Base-by-base conservation (phyloP, 2,113 vertebrate species). In the Notothenia rossii region DNA sequence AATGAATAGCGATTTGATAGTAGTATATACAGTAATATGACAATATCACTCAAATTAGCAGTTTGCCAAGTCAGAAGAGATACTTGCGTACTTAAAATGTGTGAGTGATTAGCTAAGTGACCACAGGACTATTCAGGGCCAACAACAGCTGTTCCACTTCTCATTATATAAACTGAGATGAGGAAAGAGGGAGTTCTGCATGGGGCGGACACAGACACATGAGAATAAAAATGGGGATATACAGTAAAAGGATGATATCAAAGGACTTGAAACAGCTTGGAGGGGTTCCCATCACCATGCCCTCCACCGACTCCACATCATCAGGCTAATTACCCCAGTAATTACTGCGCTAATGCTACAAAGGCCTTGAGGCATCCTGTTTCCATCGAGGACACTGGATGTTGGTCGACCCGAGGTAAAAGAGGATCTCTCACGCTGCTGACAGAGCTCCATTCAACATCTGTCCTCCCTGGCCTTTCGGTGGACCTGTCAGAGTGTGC, bases 321-420 rank as follows among this genome's bases (percentile, higher is more conserved):
- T 83, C 75, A 79, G 65, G 61, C 67, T 86, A 92, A 93, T 93
- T 88, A 84, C 73, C 59, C 56, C 59, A 74, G 68, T 82, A 86
- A 91, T 91, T 69, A 74, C 58, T 60, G 59, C 51, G 75, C 77
- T 77, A 87, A 86, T 79, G 76, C 85, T 70, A 79, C 75, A 64
- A 75, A 86, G 79, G 71, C 71, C 83, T 77, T 2, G 63, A 81
- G 77, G 81, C 78, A 56, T 88, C 79, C 79, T 82, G 60, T 63
- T 86, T 79, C 66, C 36, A 90, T 29, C 58, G 63, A 82, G 65
- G 66, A 77, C 51, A 33, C 53, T 81, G 68, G 43, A 82, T 68
- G 59, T 51, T 45, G 25, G 49, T 29, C 13, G 50, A 70, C 64
- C 63, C 14, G n/a, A 62, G 54, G 46, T 66, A 75, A 61, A 8